Conservation (phyloP, 2,797 vertebrate species). For the Sebastes melanostomus region DNA sequence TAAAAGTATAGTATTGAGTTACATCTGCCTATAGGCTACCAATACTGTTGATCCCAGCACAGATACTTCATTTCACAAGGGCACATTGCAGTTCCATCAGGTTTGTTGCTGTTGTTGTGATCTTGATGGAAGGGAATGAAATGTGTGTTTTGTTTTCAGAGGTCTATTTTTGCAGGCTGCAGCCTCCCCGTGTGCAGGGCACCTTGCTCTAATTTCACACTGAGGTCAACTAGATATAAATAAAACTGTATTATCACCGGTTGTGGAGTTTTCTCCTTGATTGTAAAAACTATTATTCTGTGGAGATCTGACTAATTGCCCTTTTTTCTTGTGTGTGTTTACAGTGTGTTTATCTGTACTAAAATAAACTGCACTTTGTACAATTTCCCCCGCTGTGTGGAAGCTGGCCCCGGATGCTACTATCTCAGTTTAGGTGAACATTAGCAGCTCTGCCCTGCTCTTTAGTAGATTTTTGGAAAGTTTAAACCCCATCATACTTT, state of each 20-base stretch:
- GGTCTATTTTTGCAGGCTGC: slow-evolving; percentile 22
- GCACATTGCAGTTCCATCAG: background rate
- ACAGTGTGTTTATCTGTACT: background rate
- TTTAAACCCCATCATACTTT: background rate
- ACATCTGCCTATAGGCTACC: background rate
- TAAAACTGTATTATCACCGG: background rate
- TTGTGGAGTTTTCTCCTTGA: background rate
- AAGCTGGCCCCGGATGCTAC: background rate
- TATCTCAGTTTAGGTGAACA: background rate
- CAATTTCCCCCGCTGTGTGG: background rate
- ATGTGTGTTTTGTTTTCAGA: slow-evolving; percentile 9
- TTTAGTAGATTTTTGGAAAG: background rate
- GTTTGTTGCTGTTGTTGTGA: background rate
- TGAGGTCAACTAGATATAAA: slow-evolving; percentile 14
- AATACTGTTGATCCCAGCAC: too few species aligned
- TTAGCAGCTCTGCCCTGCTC: background rate
- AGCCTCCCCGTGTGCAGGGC: background rate
- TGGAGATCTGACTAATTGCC: background rate
- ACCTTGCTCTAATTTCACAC: slow-evolving; percentile 32
- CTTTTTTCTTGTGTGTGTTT: too few species aligned
- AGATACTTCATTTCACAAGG: background rate
- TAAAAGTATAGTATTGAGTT: background rate
- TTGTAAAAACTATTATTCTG: background rate
- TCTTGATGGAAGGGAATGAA: background rate
- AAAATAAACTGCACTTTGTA: background rate